These are phyloP conservation scores for Mycetomoellerius zeteki DNA, from an alignment of 1,140 invertebrate genomes.

Conservation along the genomic window DNA sequence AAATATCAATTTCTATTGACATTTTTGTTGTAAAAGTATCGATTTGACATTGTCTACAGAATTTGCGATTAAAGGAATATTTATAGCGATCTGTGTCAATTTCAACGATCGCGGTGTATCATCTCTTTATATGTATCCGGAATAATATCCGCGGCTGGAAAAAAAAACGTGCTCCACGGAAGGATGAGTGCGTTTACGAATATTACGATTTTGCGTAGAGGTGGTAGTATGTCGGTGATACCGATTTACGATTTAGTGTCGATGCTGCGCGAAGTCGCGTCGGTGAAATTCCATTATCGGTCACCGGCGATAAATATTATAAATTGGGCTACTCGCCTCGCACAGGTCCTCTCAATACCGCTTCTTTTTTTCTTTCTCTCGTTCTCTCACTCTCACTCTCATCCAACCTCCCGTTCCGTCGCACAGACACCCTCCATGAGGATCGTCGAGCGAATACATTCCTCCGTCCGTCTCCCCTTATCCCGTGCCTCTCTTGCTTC, in stretches of 20 bases:
- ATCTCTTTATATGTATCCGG: not conserved
- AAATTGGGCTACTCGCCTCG: conserved; percentile 77
- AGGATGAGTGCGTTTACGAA: conserved; percentile 64
- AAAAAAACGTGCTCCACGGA: not conserved
- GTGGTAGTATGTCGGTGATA: conserved; percentile 62
- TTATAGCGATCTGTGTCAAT: not conserved
- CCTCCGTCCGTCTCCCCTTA: conserved; percentile 67
- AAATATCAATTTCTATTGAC: not conserved
- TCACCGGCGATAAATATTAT: conserved; percentile 85
- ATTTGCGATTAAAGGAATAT: not conserved
- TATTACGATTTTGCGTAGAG: conserved; percentile 65
- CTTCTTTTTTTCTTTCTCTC: not conserved
- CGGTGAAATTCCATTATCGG: conserved; percentile 84
- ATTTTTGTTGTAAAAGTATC: not conserved
- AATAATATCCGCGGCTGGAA: not conserved
- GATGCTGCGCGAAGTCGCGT: conserved; percentile 53
- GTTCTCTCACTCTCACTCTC: conserved; percentile 13
- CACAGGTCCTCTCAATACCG: conserved; percentile 34
- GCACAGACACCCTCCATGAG: conserved; percentile 56
- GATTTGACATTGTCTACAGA: not conserved
- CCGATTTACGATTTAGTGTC: conserved; percentile 74
- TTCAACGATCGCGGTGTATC: not conserved
- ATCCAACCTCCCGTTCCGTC: conserved; percentile 50
- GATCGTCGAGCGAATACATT: conserved; percentile 70
- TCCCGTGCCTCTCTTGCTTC: conserved; percentile 36